Evolutionary conservation across 2,888 invertebrate species (phyloP), one percentile per base, ranked within the genome.

Genomic region (Temnothorax ravouxi): DNA sequence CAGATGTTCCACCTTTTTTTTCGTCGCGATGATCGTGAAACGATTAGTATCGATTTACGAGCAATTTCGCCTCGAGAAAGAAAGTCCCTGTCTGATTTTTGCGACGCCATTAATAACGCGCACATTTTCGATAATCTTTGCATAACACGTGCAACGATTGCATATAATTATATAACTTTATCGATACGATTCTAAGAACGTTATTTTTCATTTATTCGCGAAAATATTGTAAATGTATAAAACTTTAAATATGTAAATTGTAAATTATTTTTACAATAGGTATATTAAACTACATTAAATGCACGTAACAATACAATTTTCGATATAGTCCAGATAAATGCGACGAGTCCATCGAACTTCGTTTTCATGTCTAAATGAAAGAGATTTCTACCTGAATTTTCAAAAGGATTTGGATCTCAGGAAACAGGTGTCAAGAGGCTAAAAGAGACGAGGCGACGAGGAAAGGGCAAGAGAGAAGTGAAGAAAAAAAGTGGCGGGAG

Each of bases 401-500:
- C 79, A 84, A 90, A 92, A 87, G 91, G 91, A 90, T 89, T 90
- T 75, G 88, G 87, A 89, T 86, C 85, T 88, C 80, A 84, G 82
- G 87, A 89, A 89, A 92, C 91, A 91, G 91, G 91, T 91, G 91
- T 92, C 91, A 91, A 91, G 90, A 89, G 84, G 72, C 85, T 81
- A 79, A 77, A 61, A 66, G 59, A 79, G 75, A 64, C 79, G 83
- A 83, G 76, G 72, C 61, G 79, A 66, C 61, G 79, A 66, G 59
- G 83, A 75, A 80, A 62, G 47, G 41, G 77, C 50, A 64, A 66
- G 47, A 82, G 61, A 67, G 74, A 85, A 82, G 41, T 34, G 3
- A 66, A 50, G 69, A 44, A 71, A 56, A 54, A 84, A 54, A 50
- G 74, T 29, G 8, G 18, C 41, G 52, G 29, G 29, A 64, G 74